Base-by-base conservation (phyloP, 2,888 invertebrate genomes). In the Dryadula phaetusa region DNA sequence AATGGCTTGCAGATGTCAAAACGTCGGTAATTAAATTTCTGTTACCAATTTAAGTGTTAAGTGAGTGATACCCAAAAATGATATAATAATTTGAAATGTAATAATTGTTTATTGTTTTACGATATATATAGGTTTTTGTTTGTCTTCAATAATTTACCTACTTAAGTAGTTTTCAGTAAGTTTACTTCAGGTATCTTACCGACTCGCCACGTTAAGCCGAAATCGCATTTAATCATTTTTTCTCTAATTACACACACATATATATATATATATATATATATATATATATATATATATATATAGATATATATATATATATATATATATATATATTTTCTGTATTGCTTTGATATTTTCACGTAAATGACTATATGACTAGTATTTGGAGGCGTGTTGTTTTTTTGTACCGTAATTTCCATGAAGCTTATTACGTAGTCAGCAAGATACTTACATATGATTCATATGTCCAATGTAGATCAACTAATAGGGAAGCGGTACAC, bases 401-500 rank as follows among this genome's bases (percentile, higher is more conserved):
- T 25, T 47, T 16, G 56, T 64, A 47, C 64, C 37, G 64, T 25
- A 64, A 64, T 58, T 52, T 64, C 64, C 28, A 58, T 64, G 64
- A 56, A 49, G 22, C 25, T 25, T 37, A 37, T 56, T 56, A 49
- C 53, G 58, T 56, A 22, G 40, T 40, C 40, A 62, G 18, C 16
- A 40, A 46, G 58, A 58, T 32, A 42, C 47, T 64, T 64, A 58
- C 40, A 47, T 47, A 47, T 64, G 47, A 58, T 58, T n/a, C 58
- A 64, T 34, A 56, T 49, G 66, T 67, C 54, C 56, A 34, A 67
- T 67, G 65, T 65, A 62, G 70, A 67, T 67, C 64, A 67, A 60
- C 65, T 61, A 66, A 70, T 70, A 66, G 67, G 70, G 70, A 68
- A 70, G 68, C 64, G 58, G 58, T 65, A 64, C 47, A 64, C 25